These are phyloP conservation scores for Coendou prehensilis DNA, from an alignment of 2,797 vertebrate species.

Conservation along the genomic window DNA sequence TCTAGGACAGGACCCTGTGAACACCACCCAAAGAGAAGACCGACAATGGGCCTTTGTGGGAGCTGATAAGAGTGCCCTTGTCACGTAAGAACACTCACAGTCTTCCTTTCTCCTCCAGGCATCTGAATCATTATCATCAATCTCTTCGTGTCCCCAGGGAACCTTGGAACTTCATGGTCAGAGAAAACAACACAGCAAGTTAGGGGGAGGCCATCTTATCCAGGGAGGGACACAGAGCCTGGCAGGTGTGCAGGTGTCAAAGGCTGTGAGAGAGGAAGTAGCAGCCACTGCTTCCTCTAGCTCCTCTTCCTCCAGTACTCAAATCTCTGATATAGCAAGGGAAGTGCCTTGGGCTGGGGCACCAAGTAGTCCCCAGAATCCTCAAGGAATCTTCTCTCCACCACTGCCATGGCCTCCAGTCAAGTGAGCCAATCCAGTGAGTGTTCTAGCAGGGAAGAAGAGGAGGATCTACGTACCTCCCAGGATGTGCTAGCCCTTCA, in stretches of 20 bases:
- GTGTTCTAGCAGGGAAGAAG: background rate
- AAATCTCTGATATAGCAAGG: background rate
- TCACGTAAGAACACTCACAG: background rate
- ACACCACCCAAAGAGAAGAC: background rate
- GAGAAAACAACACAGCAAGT: background rate
- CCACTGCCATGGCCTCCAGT: background rate
- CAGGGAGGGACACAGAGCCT: background rate
- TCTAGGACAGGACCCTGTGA: background rate
- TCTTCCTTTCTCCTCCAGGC: background rate
- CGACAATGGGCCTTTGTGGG: background rate
- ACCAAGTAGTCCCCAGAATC: background rate
- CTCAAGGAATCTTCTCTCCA: background rate
- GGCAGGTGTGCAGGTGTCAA: background rate
- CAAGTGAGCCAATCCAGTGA: background rate
- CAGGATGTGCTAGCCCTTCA: background rate
- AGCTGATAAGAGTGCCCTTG: background rate
- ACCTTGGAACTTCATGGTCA: background rate
- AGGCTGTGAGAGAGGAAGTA: background rate
- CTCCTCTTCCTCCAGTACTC: background rate
- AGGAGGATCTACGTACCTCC: background rate
- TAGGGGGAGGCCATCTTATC: background rate
- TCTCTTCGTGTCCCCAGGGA: background rate
- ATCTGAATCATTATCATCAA: background rate
- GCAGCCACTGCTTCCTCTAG: background rate
- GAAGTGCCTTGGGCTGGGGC: background rate